Conservation (phyloP, 2,888 invertebrate species). For the Andrena haemorrhoa region DNA sequence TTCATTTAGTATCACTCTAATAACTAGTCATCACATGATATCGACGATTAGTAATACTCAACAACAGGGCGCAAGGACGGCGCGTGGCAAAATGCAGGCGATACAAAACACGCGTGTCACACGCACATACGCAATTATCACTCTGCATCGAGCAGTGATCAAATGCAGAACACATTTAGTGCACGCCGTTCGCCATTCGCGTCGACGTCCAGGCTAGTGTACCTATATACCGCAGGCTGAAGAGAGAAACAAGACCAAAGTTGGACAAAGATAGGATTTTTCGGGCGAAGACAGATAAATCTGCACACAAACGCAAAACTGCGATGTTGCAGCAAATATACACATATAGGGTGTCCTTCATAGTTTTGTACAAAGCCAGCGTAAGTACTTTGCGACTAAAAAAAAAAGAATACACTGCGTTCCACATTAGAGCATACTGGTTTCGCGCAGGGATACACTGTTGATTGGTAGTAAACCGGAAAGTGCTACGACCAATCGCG, state of each 20-base stretch:
- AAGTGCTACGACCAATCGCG: no score
- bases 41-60: neutral
- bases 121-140: conserved; percentile 63
- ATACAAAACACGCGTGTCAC: conserved; percentile 33
- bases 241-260: conserved; percentile 25
- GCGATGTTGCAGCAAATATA: neutral
- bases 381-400: no score
- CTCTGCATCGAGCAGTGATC: conserved; percentile 52
- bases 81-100: conserved; percentile 22
- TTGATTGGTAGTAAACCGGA: no score
- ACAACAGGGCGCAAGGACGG: neutral
- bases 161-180: conserved; percentile 59
- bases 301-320: conserved; percentile 17
- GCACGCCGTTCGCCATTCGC: conserved; percentile 60
- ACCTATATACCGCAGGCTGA: neutral
- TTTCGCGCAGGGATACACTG: no score
- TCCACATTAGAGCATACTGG: no score
- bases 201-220: conserved; percentile 21
- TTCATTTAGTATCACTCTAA: neutral
- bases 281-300: conserved; percentile 26
- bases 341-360: no score
- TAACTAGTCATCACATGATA: neutral
- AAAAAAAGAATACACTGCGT: no score
- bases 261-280: neutral
- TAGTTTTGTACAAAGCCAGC: no score